Base-by-base conservation (phyloP, 2,888 invertebrate species). In the Hartigia nigra region DNA sequence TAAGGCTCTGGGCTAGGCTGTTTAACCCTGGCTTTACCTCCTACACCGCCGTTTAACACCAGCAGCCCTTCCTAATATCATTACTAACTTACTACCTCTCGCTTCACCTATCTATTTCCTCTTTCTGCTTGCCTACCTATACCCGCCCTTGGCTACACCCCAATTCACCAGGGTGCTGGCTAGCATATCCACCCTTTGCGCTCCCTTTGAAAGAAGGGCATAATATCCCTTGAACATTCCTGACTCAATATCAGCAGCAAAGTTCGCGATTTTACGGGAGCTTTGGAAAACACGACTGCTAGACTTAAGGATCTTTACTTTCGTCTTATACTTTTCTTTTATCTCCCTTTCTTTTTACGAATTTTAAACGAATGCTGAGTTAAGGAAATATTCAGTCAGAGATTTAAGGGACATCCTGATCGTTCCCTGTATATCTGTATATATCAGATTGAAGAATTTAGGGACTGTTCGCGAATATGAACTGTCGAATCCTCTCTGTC, bases 1-100 rank as follows among this genome's bases (percentile, higher is more conserved):
- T 78, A 69, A 76, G n/a, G n/a, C 78, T 69, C 74, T 69, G 79
- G 76, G 69, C 35, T 72, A 69, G 77, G 70, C 72, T 35, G 77
- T 37, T 81, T 82, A 82, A 81, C 81, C 84, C 81, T 78, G 82
- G 78, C 79, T 83, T 75, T 36, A 37, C 12, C 31, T 31, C 23
- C 36, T 36, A 34, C 23, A 36, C 75, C 75, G 34, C 35, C 11
- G 34, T 23, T 23, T 37, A 75, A 34, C 32, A 34, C 37, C 75
- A 34, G 31, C 75, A 37, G 36, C 75, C 37, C 75, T 75, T 75
- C 75, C 75, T 75, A 75, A 75, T 75, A 75, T 35, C 75, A 34
- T 75, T 75, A 75, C 35, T 37, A 36, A 75, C 72, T 72, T 72
- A 72, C 72, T 32, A 72, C 72, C 72, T 4, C 72, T 72, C 23